These are phyloP conservation scores for Seira sanloemensis DNA, from an alignment of 2,888 invertebrate genomes.

Conservation along the genomic window DNA sequence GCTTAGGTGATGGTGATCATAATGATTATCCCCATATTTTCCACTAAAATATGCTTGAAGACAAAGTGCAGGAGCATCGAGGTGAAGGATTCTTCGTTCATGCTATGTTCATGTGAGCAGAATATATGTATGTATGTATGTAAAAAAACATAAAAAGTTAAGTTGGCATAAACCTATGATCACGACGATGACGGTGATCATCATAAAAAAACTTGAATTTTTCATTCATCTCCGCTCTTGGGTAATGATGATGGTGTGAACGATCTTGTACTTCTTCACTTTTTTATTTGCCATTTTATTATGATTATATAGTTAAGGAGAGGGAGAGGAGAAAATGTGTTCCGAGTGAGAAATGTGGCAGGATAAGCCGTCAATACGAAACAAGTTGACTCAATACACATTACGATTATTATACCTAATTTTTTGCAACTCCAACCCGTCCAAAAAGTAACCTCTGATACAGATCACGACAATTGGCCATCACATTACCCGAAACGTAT, in stretches of 20 bases:
- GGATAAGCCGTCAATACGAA: background rate
- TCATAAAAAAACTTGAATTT: constrained; percentile 16
- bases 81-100: constrained; percentile 4
- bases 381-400: background rate
- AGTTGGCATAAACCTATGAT: constrained; percentile 14
- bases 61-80: background rate
- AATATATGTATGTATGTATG: no score
- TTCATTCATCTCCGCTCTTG: constrained; percentile 2
- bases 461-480: constrained; percentile 7
- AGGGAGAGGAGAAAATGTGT: background rate
- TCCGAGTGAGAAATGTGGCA: constrained; percentile 1
- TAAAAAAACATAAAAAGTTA: background rate
- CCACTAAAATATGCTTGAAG: background rate
- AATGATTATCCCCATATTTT: constrained; percentile 9
- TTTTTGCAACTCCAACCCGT: constrained; percentile 1
- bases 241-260: constrained; percentile 16
- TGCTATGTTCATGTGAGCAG: no score
- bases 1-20: constrained; percentile 24
- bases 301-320: background rate
- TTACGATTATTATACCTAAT: background rate
- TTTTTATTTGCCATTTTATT: constrained; percentile 15
- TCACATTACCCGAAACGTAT: constrained; percentile 16
- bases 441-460: background rate
- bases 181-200: constrained; percentile 14
- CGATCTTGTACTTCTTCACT: constrained; percentile 17